Evolutionary conservation across 2,113 vertebrate genomes (phyloP), one percentile per base, ranked within the genome.

Genomic region (Pedionomus torquatus): DNA sequence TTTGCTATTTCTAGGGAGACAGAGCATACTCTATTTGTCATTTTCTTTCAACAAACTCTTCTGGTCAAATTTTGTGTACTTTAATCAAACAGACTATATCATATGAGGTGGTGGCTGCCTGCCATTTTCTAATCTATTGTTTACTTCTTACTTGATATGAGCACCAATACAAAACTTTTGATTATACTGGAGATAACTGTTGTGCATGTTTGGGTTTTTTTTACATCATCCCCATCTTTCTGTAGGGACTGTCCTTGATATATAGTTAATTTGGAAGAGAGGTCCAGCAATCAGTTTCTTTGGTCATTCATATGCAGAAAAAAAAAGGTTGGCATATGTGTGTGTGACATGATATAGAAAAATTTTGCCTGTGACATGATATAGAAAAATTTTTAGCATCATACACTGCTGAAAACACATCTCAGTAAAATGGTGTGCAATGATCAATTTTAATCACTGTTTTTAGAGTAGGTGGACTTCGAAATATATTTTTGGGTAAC

Each of bases 391-490:
- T 52, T 93, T 82, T 92, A 18, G 13, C 25, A 20, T 37, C 12
- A 39, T 26, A 25, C 13, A 17, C 16, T 30, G 13, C 28, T 58
- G 8, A 66, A 84, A 92, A 54, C 2, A n/a, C 10, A 25, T 19
- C 3, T 66, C 14, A 14, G 7, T 74, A 37, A 65, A 72, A 4
- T 70, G 58, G 11, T 10, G 3, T 33, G 13, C 44, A 78, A 15
- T 26, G 28, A 35, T 41, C 12, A 46, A 35, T 74, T 25, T 39
- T 52, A 86, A 49, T 46, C 0, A 0, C 9, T 81, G 5, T 1
- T 84, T 7, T 65, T 66, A 55, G 13, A 30, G 49, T 19, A 51
- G 37, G 33, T 66, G 15, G 4, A n/a, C 3, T 65, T 74, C 43
- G 49, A 30, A 84, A 69, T 24, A 24, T 1, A 25, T 21, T 57